Base-by-base conservation (phyloP, 2,888 invertebrate species). In the Drosophila kanekoi region DNA sequence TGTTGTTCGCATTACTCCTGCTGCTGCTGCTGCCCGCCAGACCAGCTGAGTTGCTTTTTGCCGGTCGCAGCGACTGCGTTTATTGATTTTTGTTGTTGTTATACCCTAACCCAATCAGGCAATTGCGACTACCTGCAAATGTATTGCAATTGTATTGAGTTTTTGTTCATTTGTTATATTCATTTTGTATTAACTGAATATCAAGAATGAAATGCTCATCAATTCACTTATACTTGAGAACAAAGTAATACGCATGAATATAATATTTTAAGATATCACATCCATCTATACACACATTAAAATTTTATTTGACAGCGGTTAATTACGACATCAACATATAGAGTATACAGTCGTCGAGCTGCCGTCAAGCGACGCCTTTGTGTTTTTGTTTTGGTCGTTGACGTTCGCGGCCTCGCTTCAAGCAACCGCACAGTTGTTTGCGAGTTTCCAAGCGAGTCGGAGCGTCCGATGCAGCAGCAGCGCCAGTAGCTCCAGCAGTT, bases 391-490 rank as follows among this genome's bases (percentile, higher is more conserved):
- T 63, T 66, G 72, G 58, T 62, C 61, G 62, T 58, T 72, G 78
- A 80, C 53, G 64, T 59, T 58, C 44, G 58, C 69, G 61, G 61
- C 73, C 72, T 67, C 54, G 81, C 71, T 67, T 71, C 70, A 59
- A 63, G 75, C 75, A 66, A 61, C 69, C 57, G 57, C 85, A 84
- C 87, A 83, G 82, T 83, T 73, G 73, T 49, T 62, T 59, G 79
- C 63, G 70, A 69, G 73, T 78, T 67, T 66, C 78, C 79, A 43
- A 81, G 67, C 79, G 49, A 71, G 56, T 64, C 73, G 65, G 78
- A 59, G 54, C 60, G 63, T 32, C 38, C 37, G 45, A 23, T 48
- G 75, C 56, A 59, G 53, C 53, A 59, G 57, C 64, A 53, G 60
- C 57, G 49, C 20, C 14, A 49, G 43, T 35, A 62, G 23, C 51